Evolutionary conservation across 2,888 invertebrate genomes (phyloP).

Genomic region (Calliphora vomitoria): DNA sequence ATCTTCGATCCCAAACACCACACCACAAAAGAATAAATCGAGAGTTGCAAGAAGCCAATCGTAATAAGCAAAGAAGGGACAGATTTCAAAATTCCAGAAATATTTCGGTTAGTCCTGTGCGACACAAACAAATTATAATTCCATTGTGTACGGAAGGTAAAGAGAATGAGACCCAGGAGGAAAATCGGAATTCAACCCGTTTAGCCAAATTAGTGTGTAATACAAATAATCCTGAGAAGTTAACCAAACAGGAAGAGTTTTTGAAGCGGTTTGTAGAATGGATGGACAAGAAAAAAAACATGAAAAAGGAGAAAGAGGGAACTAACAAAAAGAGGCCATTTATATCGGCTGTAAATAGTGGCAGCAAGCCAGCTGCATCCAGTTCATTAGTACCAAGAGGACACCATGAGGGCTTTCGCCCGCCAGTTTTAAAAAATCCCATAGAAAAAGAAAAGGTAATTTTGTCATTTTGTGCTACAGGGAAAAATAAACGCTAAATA

Average conservation of each 20-base stretch:
- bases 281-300: constrained; percentile 73
- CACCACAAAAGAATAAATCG: constrained; percentile 75
- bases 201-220: constrained; percentile 62
- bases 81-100: constrained; percentile 76
- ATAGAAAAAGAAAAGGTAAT: neutral
- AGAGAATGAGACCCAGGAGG: constrained; percentile 16
- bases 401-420: constrained; percentile 69
- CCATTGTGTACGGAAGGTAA: constrained; percentile 1
- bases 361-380: neutral
- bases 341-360: constrained; percentile 58
- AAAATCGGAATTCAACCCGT: constrained; percentile 41
- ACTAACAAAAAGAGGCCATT: constrained; percentile 73
- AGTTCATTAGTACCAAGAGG: constrained; percentile 72
- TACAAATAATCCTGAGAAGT: constrained; percentile 44
- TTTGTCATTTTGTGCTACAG: too few species aligned
- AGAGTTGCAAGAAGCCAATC: constrained; percentile 72
- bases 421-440: constrained; percentile 71
- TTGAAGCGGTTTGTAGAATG: constrained; percentile 75
- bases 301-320: constrained; percentile 40
- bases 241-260: constrained; percentile 72
- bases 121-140: constrained; percentile 19
- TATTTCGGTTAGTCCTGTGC: constrained; percentile 75
- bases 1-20: constrained; percentile 61
- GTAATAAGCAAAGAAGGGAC: constrained; percentile 76
- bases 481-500: too few species aligned